Evolutionary conservation across 2,888 invertebrate genomes (phyloP).

Genomic region (Diloba caeruleocephala): DNA sequence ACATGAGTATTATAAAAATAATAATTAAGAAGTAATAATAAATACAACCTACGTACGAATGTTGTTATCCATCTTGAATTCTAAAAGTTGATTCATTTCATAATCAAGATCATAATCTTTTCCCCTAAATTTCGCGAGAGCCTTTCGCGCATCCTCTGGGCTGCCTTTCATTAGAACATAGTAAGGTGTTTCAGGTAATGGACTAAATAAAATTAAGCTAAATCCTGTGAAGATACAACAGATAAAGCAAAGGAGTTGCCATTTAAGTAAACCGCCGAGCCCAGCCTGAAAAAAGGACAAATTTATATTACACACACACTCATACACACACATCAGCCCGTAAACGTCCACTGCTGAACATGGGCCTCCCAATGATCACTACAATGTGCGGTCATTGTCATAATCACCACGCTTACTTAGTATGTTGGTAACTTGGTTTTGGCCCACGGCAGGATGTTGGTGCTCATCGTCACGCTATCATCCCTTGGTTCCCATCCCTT

Average conservation of each 20-base stretch:
- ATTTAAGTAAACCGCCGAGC: conserved; percentile 61
- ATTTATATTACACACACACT: too few relatives aligned
- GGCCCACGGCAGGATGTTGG: too few relatives aligned
- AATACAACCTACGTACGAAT: conserved; percentile 67
- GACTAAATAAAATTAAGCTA: conserved; percentile 49
- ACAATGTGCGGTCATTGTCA: too few relatives aligned
- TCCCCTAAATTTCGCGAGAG: conserved; percentile 64
- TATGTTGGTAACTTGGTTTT: too few relatives aligned
- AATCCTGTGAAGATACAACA: conserved; percentile 48
- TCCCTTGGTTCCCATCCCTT: too few relatives aligned
- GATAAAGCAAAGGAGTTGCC: conserved; percentile 62
- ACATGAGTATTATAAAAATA: too few relatives aligned
- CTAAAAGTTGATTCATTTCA: conserved; percentile 67
- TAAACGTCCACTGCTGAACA: too few relatives aligned
- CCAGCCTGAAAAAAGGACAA: conserved; percentile 59
- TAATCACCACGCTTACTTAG: too few relatives aligned
- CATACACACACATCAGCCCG: too few relatives aligned
- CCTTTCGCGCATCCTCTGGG: conserved; percentile 43
- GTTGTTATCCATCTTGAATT: conserved; percentile 69
- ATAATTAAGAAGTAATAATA: conserved; percentile 3
- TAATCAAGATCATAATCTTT: conserved; percentile 56
- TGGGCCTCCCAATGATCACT: too few relatives aligned
- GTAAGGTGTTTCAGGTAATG: conserved; percentile 72
- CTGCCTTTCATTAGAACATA: conserved; percentile 60
- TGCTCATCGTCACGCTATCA: too few relatives aligned